Evolutionary conservation across 2,888 invertebrate species (phyloP).

Genomic region (Chouioia cunea): DNA sequence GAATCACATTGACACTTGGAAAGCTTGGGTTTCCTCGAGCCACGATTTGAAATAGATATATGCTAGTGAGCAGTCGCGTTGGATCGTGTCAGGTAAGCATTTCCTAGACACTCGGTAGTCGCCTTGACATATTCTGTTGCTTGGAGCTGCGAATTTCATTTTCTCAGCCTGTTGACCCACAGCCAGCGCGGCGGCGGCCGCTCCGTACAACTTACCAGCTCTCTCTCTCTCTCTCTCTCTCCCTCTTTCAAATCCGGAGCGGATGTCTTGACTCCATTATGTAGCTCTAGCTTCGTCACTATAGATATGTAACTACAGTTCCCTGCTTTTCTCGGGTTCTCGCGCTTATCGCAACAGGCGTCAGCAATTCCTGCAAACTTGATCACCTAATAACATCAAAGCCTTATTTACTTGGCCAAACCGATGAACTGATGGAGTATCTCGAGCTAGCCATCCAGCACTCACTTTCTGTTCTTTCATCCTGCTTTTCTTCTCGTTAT

Average conservation of each 20-base stretch:
- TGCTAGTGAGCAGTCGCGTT: neutral
- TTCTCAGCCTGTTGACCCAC: too few relatives aligned
- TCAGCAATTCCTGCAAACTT: slow-evolving; percentile 6
- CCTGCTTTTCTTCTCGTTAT: too few relatives aligned
- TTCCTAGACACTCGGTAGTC: neutral
- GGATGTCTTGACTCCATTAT: neutral
- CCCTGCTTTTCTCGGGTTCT: neutral
- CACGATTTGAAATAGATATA: too few relatives aligned
- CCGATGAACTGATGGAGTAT: slow-evolving; percentile 22
- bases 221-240: neutral
- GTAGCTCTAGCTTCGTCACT: neutral
- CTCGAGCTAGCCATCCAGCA: neutral
- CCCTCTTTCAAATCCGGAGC: neutral
- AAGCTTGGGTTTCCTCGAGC: too few relatives aligned
- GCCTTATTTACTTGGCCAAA: neutral
- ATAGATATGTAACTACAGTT: neutral
- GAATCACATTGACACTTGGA: too few relatives aligned
- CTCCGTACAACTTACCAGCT: too few relatives aligned
- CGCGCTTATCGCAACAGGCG: neutral
- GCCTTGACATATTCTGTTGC: too few relatives aligned
- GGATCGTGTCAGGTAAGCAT: slow-evolving; percentile 4
- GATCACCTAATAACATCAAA: slow-evolving; percentile 11
- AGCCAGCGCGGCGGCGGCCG: too few relatives aligned
- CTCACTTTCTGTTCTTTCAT: too few relatives aligned
- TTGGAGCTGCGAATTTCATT: too few relatives aligned